phyloP scores from a whole-genome alignment of 2,113 vertebrate genomes.

The Callocephalon fimbriatum region DNA sequence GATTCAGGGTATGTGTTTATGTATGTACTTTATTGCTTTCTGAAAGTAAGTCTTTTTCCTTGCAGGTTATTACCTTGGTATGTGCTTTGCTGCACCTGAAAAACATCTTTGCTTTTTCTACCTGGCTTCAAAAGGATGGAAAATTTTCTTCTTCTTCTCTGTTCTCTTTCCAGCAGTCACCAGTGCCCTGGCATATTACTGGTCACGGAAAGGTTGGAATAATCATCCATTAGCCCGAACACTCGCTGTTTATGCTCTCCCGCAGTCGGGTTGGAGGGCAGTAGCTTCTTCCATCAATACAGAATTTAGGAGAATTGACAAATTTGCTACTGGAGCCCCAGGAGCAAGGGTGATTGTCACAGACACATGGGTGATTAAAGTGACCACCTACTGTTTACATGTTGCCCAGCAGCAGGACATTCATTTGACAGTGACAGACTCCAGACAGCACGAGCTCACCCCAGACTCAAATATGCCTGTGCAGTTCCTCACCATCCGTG shows the following conservation, averaged over 20 bases:
- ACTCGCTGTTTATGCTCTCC: slow-evolving; percentile 77
- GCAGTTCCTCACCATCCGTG: slow-evolving; percentile 90
- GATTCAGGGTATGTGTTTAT: neutral
- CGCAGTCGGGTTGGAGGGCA: slow-evolving; percentile 79
- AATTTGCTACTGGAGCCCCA: slow-evolving; percentile 88
- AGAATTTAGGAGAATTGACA: slow-evolving; percentile 92
- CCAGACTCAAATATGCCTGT: slow-evolving; percentile 86
- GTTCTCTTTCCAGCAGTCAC: slow-evolving; percentile 75
- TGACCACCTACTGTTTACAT: slow-evolving; percentile 86
- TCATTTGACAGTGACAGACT: slow-evolving; percentile 86
- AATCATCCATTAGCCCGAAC: slow-evolving; percentile 84
- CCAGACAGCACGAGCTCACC: slow-evolving; percentile 87
- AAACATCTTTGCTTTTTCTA: slow-evolving; percentile 80
- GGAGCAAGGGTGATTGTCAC: slow-evolving; percentile 91
- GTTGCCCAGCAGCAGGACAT: slow-evolving; percentile 89
- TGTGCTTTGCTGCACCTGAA: slow-evolving; percentile 91
- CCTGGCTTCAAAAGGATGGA: slow-evolving; percentile 82
- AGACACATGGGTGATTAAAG: slow-evolving; percentile 92
- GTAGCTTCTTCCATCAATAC: slow-evolving; percentile 89
- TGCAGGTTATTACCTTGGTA: slow-evolving; percentile 92
- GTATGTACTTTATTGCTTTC: neutral
- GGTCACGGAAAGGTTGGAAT: slow-evolving; percentile 84
- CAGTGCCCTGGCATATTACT: slow-evolving; percentile 80
- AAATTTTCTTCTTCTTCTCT: slow-evolving; percentile 77
- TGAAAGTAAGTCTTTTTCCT: neutral